phyloP scores from a whole-genome alignment of 2,113 vertebrate genomes.

The Psilopogon haemacephalus region DNA sequence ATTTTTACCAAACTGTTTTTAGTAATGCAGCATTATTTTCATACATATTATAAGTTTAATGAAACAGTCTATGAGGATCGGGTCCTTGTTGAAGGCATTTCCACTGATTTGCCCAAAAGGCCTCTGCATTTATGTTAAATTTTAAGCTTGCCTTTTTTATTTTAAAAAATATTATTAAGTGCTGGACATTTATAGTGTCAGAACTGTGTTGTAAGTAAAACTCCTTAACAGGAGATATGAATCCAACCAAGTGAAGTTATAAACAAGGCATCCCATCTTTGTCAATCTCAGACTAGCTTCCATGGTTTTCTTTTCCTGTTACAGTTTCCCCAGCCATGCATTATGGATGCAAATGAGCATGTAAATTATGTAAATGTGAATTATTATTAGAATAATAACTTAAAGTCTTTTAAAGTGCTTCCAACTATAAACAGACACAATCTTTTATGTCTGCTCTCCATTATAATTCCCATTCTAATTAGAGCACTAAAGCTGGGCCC shows the following conservation, averaged over 20 bases:
- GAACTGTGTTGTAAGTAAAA: neutral
- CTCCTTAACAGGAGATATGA: neutral
- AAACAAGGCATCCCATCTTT: neutral
- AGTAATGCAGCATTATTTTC: neutral
- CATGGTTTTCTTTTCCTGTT: neutral
- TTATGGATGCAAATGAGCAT: neutral
- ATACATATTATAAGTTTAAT: neutral
- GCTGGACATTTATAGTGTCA: neutral
- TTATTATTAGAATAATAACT: neutral
- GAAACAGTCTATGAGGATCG: neutral
- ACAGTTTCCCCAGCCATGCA: neutral
- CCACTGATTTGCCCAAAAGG: neutral
- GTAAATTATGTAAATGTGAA: neutral
- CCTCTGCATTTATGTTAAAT: neutral
- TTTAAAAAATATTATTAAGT: neutral
- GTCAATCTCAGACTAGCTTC: neutral
- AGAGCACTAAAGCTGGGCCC: neutral
- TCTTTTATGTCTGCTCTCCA: neutral
- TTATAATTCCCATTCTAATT: neutral
- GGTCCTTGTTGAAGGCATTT: neutral
- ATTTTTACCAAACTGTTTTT: neutral
- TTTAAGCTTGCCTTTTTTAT: neutral
- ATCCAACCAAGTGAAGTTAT: neutral
- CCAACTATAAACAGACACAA: neutral
- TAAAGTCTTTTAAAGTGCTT: neutral